Conservation (phyloP, 2,797 vertebrate species). For the Poecilia velifera region DNA sequence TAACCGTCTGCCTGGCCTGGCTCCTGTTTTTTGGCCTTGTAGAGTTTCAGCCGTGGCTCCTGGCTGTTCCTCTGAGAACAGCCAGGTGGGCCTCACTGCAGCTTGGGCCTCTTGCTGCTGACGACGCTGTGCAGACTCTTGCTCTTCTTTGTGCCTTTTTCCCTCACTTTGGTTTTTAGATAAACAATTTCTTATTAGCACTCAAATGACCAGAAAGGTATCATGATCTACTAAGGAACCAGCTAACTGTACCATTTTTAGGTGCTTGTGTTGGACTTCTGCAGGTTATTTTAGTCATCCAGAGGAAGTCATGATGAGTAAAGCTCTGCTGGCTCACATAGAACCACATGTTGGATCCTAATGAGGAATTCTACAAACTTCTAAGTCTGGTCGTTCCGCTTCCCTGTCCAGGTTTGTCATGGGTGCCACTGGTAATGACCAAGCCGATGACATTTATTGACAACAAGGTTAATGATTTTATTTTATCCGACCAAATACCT, state of each 20-base stretch:
- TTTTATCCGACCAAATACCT: neutral
- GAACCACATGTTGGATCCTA: neutral
- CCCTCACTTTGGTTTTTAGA: too few relatives aligned
- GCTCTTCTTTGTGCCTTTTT: too few relatives aligned
- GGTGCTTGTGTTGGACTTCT: neutral
- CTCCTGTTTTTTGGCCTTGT: neutral
- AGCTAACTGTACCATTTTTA: neutral
- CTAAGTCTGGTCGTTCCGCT: neutral
- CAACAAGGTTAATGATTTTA: neutral
- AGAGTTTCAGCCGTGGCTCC: neutral
- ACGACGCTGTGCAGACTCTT: too few relatives aligned
- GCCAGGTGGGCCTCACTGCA: neutral
- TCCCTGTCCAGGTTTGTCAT: neutral
- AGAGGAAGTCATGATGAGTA: neutral
- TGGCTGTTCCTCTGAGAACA: conserved; percentile 13
- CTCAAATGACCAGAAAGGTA: neutral
- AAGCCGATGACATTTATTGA: neutral
- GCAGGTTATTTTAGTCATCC: neutral
- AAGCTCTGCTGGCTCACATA: neutral
- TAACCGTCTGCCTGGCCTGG: conserved; percentile 15
- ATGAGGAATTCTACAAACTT: neutral
- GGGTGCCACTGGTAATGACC: neutral
- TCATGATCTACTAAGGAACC: neutral
- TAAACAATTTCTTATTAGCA: neutral
- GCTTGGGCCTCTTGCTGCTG: neutral